Base-by-base conservation (phyloP, 2,888 invertebrate genomes). In the Melinaea marsaeus region DNA sequence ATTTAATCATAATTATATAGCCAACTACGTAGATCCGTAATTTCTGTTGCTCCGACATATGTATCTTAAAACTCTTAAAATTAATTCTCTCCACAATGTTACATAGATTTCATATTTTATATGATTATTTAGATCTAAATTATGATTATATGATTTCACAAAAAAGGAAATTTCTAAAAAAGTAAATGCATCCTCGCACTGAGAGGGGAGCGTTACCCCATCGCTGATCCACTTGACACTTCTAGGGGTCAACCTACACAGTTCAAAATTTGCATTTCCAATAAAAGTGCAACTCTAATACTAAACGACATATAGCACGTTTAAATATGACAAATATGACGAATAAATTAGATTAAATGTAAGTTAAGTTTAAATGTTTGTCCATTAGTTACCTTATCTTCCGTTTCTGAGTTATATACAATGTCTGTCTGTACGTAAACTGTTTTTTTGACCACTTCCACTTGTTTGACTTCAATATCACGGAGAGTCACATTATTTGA, bases 211-310 rank as follows among this genome's bases (percentile, higher is more conserved):
- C 62, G 62, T 66, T 66, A 66, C 63, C 68, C 65, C 65, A 63
- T 64, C 62, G 65, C 65, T 64, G 63, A 51, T 61, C 63, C 68
- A 68, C 68, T 68, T 68, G 68, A 68, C 68, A 68, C 61, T 58
- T 51, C 68, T 68, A 62, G 56, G 63, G 68, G 63, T 46, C 65
- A 65, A 68, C 65, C 68, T 62, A 60, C 61, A 60, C 59, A 56
- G 62, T 58, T 65, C 13, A 63, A 64, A 60, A 60, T 62, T 63
- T 68, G 62, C 60, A 62, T 58, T 61, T 60, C 61, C 32, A 57
- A 55, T 63, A 65, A 61, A 63, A 63, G n/a, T 13, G 4, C 32
- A 47, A 47, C 11, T 33, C 35, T 59, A 33, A 55, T 32, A 6
- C 34, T 46, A 34, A 46, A 55, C 11, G 32, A 9, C 22, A 2